Evolutionary conservation across 2,113 vertebrate species (phyloP).

Genomic region (Helogale parvula): DNA sequence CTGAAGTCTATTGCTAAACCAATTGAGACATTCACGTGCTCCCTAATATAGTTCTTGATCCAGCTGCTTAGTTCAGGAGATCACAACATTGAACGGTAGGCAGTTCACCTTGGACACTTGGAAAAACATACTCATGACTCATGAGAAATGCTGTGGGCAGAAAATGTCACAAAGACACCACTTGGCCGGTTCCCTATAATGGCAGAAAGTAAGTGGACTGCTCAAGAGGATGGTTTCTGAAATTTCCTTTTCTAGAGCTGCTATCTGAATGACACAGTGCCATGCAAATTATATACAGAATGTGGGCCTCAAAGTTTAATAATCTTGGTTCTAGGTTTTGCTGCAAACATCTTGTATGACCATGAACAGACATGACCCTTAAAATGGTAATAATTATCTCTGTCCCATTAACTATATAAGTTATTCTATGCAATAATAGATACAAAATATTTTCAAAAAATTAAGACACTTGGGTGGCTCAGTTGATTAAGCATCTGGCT

Average conservation of each 20-base stretch:
- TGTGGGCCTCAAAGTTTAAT: not conserved
- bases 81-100: not conserved
- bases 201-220: not conserved
- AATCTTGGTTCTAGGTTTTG: not conserved
- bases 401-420: not conserved
- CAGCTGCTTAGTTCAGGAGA: not conserved
- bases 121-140: not conserved
- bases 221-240: not conserved
- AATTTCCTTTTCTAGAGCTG: not conserved
- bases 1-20: too few species aligned
- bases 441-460: not conserved
- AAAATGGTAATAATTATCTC: not conserved
- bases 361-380: not conserved
- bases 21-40: too few species aligned
- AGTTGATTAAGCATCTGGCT: too few species aligned
- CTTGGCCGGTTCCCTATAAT: not conserved
- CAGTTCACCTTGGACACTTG: not conserved
- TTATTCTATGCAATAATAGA: not conserved
- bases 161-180: not conserved
- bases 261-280: not conserved
- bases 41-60: not conserved
- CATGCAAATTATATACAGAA: not conserved
- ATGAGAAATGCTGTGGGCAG: not conserved
- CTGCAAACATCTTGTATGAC: not conserved
- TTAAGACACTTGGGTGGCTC: too few species aligned